Evolutionary conservation across 1,140 invertebrate species (phyloP).

Genomic region (Drosophila grimshawi): DNA sequence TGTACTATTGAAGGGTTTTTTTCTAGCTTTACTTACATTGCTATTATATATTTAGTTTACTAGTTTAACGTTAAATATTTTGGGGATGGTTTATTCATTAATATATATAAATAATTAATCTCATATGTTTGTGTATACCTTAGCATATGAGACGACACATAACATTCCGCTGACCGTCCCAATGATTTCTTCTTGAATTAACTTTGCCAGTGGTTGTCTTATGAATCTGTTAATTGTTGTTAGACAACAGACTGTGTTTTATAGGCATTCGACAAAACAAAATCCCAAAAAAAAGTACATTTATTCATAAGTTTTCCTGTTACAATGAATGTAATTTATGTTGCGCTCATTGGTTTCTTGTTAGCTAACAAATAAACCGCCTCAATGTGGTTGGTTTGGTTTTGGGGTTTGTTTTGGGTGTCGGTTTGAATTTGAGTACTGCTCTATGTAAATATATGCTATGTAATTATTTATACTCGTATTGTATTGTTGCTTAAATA

Average conservation of each 20-base stretch:
- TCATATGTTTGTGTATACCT: conserved; percentile 28
- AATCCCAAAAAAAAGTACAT: neutral
- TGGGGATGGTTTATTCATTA: conserved; percentile 8
- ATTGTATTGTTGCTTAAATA: conserved; percentile 77
- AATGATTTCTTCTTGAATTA: neutral
- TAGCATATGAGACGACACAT: conserved; percentile 30
- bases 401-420: neutral
- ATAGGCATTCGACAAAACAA: conserved; percentile 6
- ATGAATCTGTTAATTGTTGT: conserved; percentile 27
- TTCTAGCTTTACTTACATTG: conserved; percentile 22
- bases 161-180: conserved; percentile 12
- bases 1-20: neutral
- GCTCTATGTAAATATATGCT: conserved; percentile 29
- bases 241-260: conserved; percentile 1
- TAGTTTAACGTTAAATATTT: conserved; percentile 49
- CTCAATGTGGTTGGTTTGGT: neutral
- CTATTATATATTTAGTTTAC: conserved; percentile 41
- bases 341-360: neutral
- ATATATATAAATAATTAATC: conserved; percentile 31
- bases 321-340: conserved; percentile 24
- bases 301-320: conserved; percentile 3
- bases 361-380: conserved; percentile 18
- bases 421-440: conserved; percentile 29
- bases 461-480: conserved; percentile 48
- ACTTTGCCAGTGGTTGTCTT: conserved; percentile 8